Evolutionary conservation across 2,797 vertebrate genomes (phyloP).

Genomic region (Enteromius radiatus): DNA sequence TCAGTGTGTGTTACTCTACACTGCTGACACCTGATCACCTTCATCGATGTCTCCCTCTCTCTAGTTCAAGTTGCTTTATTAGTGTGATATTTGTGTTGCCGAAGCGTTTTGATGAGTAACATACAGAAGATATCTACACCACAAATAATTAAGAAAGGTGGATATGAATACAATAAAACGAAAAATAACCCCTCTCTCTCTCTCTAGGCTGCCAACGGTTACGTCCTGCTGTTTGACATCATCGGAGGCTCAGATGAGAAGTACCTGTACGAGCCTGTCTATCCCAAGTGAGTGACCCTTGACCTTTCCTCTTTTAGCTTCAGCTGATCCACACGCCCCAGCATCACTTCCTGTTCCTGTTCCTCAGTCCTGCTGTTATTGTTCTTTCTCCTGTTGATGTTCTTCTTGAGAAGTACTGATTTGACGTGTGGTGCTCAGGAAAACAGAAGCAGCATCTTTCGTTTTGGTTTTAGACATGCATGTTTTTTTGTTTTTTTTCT

Average conservation of each 20-base stretch:
- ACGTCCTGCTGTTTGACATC: slow-evolving; percentile 94
- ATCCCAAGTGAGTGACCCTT: slow-evolving; percentile 88
- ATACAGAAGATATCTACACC: no score
- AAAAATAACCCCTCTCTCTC: neutral
- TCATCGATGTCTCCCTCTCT: neutral
- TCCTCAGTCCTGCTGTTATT: neutral
- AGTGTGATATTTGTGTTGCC: no score
- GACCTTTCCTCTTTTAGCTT: slow-evolving; percentile 3
- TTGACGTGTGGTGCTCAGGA: neutral
- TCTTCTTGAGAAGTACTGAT: neutral
- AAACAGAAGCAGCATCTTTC: neutral
- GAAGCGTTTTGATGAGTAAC: no score
- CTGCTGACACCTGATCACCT: neutral
- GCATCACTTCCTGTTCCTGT: neutral
- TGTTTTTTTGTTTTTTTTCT: no score
- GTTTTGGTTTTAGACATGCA: neutral
- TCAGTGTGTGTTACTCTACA: neutral
- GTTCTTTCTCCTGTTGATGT: neutral
- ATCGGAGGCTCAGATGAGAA: slow-evolving; percentile 86
- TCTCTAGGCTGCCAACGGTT: slow-evolving; percentile 90
- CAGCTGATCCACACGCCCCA: neutral
- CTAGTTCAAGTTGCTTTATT: no score
- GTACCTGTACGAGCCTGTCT: slow-evolving; percentile 92
- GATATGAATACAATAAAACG: no score
- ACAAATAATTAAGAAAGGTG: no score